phyloP scores from a whole-genome alignment of 1,140 invertebrate genomes.

The Drosophila lowei region DNA sequence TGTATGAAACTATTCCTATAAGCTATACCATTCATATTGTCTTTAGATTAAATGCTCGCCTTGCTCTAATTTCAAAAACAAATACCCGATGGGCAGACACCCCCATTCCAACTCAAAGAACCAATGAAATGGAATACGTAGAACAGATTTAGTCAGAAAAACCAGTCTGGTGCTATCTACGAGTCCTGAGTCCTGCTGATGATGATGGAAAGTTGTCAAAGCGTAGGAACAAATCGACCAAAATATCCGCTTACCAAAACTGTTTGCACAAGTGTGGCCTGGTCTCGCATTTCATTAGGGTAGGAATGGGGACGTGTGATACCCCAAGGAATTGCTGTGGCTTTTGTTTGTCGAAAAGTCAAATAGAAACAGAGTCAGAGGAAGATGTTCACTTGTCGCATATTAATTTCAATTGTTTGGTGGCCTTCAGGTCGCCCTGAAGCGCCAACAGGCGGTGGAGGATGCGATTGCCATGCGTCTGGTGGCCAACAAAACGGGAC shows the following conservation, averaged over 20 bases:
- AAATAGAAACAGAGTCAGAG: slow-evolving; percentile 55
- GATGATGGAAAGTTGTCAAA: slow-evolving; percentile 80
- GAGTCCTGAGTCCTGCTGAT: slow-evolving; percentile 27
- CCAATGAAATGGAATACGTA: slow-evolving; percentile 67
- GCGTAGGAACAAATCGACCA: slow-evolving; percentile 70
- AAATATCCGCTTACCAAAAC: slow-evolving; percentile 76
- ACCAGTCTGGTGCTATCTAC: slow-evolving; percentile 11
- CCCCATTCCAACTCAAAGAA: slow-evolving; percentile 17
- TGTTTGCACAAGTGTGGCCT: slow-evolving; percentile 81
- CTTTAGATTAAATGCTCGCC: slow-evolving; percentile 45
- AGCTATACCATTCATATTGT: slow-evolving; percentile 50
- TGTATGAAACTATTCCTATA: slow-evolving; percentile 7
- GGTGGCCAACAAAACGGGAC: slow-evolving; percentile 93
- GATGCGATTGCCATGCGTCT: slow-evolving; percentile 97
- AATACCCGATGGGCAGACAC: slow-evolving; percentile 46
- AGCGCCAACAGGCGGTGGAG: slow-evolving; percentile 98
- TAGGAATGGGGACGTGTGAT: not conserved
- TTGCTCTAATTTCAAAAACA: slow-evolving; percentile 63
- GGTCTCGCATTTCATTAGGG: slow-evolving; percentile 62
- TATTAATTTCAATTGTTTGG: slow-evolving; percentile 81
- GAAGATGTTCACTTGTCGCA: slow-evolving; percentile 72
- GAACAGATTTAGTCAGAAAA: slow-evolving; percentile 24
- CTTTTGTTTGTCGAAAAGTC: slow-evolving; percentile 55
- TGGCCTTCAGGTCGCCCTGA: slow-evolving; percentile 93
- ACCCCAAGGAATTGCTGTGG: slow-evolving; percentile 63